These are phyloP conservation scores for Tinea trinotella DNA, from an alignment of 2,888 invertebrate species.

Conservation along the genomic window DNA sequence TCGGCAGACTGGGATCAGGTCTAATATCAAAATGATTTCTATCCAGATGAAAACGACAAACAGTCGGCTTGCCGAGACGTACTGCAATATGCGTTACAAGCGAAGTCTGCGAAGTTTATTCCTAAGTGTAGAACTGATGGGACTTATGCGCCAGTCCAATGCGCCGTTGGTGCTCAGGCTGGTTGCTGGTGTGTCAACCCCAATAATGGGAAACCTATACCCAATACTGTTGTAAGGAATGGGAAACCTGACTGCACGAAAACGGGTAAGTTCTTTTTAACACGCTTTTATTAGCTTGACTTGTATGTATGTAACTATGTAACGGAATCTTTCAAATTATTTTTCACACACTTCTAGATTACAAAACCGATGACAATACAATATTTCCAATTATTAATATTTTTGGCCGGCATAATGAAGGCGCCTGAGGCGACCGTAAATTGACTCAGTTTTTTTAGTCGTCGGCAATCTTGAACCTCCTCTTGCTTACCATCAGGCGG, in stretches of 20 bases:
- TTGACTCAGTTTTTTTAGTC: too few species aligned
- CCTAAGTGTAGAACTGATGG: slow-evolving; percentile 89
- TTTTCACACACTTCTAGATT: background rate
- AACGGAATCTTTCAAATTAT: too few species aligned
- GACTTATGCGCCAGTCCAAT: slow-evolving; percentile 88
- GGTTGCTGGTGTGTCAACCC: slow-evolving; percentile 94
- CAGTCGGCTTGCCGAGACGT: slow-evolving; percentile 67
- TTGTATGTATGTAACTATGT: too few species aligned
- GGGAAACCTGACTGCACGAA: slow-evolving; percentile 78
- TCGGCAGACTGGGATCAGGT: too few species aligned
- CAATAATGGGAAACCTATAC: slow-evolving; percentile 88
- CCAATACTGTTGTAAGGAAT: slow-evolving; percentile 82
- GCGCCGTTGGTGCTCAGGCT: slow-evolving; percentile 81
- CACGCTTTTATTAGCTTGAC: too few species aligned
- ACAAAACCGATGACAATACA: too few species aligned
- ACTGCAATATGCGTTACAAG: slow-evolving; percentile 51
- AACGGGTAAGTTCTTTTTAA: slow-evolving; percentile 51
- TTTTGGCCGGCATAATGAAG: too few species aligned
- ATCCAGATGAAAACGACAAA: slow-evolving; percentile 29
- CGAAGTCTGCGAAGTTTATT: slow-evolving; percentile 71
- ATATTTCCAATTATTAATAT: too few species aligned
- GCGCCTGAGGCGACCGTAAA: too few species aligned
- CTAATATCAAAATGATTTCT: background rate
- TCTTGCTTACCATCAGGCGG: too few species aligned
- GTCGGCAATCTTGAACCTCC: too few species aligned